Base-by-base conservation (phyloP, 1,140 invertebrate genomes). In the Hestina assimilis region DNA sequence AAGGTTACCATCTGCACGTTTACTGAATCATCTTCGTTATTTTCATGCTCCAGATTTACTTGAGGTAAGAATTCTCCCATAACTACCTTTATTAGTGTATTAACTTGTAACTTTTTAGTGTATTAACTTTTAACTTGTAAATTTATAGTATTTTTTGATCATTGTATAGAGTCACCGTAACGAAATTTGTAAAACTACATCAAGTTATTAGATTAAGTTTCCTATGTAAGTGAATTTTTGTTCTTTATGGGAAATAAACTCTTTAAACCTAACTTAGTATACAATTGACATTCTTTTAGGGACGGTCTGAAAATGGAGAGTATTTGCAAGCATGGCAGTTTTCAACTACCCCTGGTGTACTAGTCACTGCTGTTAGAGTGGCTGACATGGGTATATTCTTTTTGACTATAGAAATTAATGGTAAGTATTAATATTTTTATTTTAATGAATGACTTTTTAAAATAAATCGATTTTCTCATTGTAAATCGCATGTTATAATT, bases 241-340 rank as follows among this genome's bases (percentile, higher is more conserved):
- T n/a, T n/a, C n/a, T n/a, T n/a, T n/a, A n/a, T n/a, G n/a, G n/a
- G n/a, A n/a, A n/a, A n/a, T n/a, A n/a, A n/a, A n/a, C n/a, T n/a
- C n/a, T n/a, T n/a, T n/a, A n/a, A n/a, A n/a, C n/a, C n/a, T n/a
- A n/a, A n/a, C n/a, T n/a, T n/a, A n/a, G n/a, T n/a, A n/a, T n/a
- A n/a, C n/a, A n/a, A n/a, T n/a, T n/a, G n/a, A n/a, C n/a, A 52
- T 54, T 5, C 38, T 73, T 75, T 28, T 59, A 87, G 84, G 80
- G 80, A 63, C 72, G 76, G 23, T 75, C 77, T 54, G 82, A 85
- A 69, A 75, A 79, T 75, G 82, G 79, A 41, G 80, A 83, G 52
- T 87, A 87, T 69, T 33, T 82, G 29, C 82, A 87, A 76, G 79
- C 76, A 24, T 87, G 84, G 84, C 80, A 87, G 56, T 75, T 87